A percentile compares a stretch with the other conserved stretches of the same genome.
phyloP scores from a whole-genome alignment of 2,797 vertebrate species.

The Tympanoctomys barrerae region DNA sequence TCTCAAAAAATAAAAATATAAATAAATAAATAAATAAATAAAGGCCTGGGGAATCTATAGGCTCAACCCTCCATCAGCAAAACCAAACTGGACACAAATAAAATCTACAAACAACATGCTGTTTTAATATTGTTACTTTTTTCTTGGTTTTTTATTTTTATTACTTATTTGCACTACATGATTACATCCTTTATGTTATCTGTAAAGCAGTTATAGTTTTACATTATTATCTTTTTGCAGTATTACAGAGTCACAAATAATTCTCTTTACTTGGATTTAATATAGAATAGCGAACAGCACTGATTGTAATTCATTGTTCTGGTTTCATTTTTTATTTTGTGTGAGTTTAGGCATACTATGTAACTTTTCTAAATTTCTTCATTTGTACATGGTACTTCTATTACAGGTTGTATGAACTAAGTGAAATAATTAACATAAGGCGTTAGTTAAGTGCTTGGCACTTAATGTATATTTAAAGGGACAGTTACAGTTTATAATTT shows the following conservation, averaged over 20 bases:
- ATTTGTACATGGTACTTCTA: neutral
- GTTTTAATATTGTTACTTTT: neutral
- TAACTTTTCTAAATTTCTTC: neutral
- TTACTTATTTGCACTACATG: neutral
- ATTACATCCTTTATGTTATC: neutral
- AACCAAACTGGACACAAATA: neutral
- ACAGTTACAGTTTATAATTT: neutral
- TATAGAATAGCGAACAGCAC: neutral
- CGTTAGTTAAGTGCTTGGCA: neutral
- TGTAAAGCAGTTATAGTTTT: neutral
- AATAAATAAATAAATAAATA: neutral
- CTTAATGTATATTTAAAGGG: neutral
- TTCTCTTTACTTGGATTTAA: neutral
- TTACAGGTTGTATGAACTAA: neutral
- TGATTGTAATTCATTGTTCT: neutral
- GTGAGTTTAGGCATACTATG: neutral
- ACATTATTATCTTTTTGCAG: neutral
- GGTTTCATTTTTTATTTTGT: neutral
- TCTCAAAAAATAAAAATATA: too few relatives aligned
- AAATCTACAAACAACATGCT: slow-evolving; percentile 5
- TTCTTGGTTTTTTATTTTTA: neutral
- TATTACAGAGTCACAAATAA: neutral
- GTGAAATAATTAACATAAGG: neutral
- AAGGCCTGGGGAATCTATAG: neutral
- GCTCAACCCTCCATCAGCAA: neutral